Conservation (phyloP, 2,888 invertebrate genomes). For the Nymphalis urticae region DNA sequence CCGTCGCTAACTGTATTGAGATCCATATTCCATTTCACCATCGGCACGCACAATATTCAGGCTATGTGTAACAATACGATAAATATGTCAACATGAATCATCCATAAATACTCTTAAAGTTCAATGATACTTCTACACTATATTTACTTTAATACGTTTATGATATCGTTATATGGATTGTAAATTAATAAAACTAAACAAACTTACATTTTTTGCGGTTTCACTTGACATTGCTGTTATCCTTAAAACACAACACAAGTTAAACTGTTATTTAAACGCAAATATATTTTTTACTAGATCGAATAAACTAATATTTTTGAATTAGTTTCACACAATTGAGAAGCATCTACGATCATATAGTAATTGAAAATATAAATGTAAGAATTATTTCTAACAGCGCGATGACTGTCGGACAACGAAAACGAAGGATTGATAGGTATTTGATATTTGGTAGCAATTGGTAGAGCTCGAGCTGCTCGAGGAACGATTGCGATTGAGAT, state of each 20-base stretch:
- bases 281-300: background rate
- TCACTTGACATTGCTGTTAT: slow-evolving; percentile 80
- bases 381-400: background rate
- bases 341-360: background rate
- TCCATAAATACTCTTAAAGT: slow-evolving; percentile 8
- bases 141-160: background rate
- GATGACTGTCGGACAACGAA: background rate
- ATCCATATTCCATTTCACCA: slow-evolving; percentile 47
- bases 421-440: background rate
- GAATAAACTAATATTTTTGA: background rate
- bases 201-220: slow-evolving; percentile 82
- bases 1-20: slow-evolving; percentile 57
- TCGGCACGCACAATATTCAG: slow-evolving; percentile 43
- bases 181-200: slow-evolving; percentile 12
- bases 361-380: background rate
- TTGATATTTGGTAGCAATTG: background rate
- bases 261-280: background rate
- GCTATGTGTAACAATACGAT: slow-evolving; percentile 15
- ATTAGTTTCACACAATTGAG: background rate
- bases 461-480: too few species aligned
- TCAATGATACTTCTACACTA: background rate
- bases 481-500: too few species aligned
- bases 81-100: slow-evolving; percentile 31
- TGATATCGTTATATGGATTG: slow-evolving; percentile 1
- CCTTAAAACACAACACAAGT: background rate